Base-by-base conservation (phyloP, 2,797 vertebrate genomes). In the Gymnoscopelus braueri region DNA sequence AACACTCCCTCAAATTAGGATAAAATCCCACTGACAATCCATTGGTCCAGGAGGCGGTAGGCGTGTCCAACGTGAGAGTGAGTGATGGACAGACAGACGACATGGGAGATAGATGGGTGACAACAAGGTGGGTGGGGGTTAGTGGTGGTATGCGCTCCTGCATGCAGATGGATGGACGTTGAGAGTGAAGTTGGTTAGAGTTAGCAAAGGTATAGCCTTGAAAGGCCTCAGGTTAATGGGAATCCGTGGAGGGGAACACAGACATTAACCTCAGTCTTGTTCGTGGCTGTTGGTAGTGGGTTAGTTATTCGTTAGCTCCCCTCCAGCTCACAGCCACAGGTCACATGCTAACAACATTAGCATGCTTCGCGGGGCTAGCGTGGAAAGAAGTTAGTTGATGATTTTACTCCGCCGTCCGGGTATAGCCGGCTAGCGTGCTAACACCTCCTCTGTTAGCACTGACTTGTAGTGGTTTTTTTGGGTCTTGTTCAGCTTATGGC, bases 281-380 rank as follows among this genome's bases (percentile, higher is more conserved):
- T 80, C 56, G 15, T 51, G 70, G 81, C 51, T 65, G 77, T 56
- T 74, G 67, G 78, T 74, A 77, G 79, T 61, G 69, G 66, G 85
- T 91, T 91, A 91, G 88, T 88, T 83, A 65, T 4, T 8, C 75
- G 71, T 82, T 89, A 86, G 77, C 79, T 74, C 78, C 80, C 9
- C 63, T 79, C 79, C 80, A 47, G 23, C 47, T 32, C 39, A 26
- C 39, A 15, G 54, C 77, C 72, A 59, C 61, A 55, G 72, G 50
- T 49, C 44, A 39, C 13, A 61, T 56, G 77, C 82, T 62, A 78
- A 71, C 76, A 19, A 11, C 61, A 59, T 67, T 78, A 82, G 79
- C 73, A 47, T 60, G 55, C 71, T 68, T 68, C 66, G 69, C 65
- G 0, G 29, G 68, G 63, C 60, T 59, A 69, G 24, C 35, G 2